phyloP scores from a whole-genome alignment of 1,140 invertebrate species.

The Euwallacea fornicatus region DNA sequence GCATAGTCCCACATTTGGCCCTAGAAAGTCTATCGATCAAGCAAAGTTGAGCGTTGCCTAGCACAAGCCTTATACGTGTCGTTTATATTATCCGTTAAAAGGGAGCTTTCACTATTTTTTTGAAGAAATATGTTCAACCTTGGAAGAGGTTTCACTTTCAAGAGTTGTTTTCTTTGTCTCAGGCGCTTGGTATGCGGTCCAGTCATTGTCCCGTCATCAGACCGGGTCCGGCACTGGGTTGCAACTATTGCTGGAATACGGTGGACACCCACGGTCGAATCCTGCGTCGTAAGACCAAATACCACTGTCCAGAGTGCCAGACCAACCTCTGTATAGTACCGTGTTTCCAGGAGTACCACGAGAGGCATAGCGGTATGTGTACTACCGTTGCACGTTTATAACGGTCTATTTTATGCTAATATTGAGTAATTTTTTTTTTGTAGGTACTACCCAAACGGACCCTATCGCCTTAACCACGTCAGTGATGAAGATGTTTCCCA shows the following conservation, averaged over 20 bases:
- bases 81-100: no score
- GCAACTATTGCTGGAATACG: conserved; percentile 87
- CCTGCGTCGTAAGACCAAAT: conserved; percentile 80
- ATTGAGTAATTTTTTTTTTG: conserved; percentile 1
- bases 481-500: conserved; percentile 53
- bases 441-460: conserved; percentile 39
- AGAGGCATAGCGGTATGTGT: conserved; percentile 49
- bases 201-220: conserved; percentile 78
- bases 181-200: conserved; percentile 46
- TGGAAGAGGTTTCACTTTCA: no score
- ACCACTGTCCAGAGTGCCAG: conserved; percentile 84
- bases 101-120: no score
- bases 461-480: conserved; percentile 48
- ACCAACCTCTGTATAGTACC: conserved; percentile 85
- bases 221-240: conserved; percentile 77
- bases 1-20: conserved; percentile 14
- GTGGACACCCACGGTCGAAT: conserved; percentile 78
- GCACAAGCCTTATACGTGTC: no score
- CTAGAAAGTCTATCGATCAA: conserved; percentile 13
- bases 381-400: neutral
- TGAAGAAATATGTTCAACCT: no score
- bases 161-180: neutral
- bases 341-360: conserved; percentile 81
- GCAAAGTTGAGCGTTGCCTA: conserved; percentile 1
- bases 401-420: neutral